These are phyloP conservation scores for Dichetophora obliterata DNA, from an alignment of 2,888 invertebrate genomes.

Conservation along the genomic window DNA sequence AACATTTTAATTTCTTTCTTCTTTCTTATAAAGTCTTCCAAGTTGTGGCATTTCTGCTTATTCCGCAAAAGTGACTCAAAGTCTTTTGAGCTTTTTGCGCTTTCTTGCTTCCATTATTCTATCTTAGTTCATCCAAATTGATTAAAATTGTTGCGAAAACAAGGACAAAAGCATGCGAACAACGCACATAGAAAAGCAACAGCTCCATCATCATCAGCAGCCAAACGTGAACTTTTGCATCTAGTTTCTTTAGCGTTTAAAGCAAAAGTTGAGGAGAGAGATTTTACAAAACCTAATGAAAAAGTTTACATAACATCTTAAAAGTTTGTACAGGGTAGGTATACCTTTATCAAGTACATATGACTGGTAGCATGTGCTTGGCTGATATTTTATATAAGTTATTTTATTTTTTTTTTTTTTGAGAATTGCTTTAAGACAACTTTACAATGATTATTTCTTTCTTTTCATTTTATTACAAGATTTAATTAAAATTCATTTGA, in stretches of 20 bases:
- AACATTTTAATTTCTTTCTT: neutral
- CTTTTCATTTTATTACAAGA: no score
- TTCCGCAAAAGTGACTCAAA: conserved; percentile 20
- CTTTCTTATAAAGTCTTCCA: conserved; percentile 4
- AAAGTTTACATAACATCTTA: conserved; percentile 16
- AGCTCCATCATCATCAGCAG: conserved; percentile 17
- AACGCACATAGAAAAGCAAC: conserved; percentile 11
- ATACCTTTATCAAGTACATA: no score
- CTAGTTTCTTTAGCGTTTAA: neutral
- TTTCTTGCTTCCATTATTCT: neutral
- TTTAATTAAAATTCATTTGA: no score
- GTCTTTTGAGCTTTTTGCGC: conserved; percentile 5
- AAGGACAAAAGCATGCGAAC: conserved; percentile 26
- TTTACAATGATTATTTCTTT: no score
- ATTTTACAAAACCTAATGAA: conserved; percentile 27
- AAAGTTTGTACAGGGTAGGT: conserved; percentile 13
- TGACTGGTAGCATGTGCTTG: neutral
- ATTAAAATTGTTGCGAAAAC: conserved; percentile 36
- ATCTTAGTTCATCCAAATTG: conserved; percentile 32
- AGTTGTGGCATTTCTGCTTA: conserved; percentile 20
- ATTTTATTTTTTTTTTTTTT: neutral
- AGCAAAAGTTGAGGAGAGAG: conserved; percentile 1
- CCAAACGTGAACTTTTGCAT: conserved; percentile 15
- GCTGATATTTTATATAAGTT: neutral
- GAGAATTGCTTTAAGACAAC: no score